These are phyloP conservation scores for Ernsta delagoae DNA, from an alignment of 2,888 invertebrate genomes.

Conservation along the genomic window DNA sequence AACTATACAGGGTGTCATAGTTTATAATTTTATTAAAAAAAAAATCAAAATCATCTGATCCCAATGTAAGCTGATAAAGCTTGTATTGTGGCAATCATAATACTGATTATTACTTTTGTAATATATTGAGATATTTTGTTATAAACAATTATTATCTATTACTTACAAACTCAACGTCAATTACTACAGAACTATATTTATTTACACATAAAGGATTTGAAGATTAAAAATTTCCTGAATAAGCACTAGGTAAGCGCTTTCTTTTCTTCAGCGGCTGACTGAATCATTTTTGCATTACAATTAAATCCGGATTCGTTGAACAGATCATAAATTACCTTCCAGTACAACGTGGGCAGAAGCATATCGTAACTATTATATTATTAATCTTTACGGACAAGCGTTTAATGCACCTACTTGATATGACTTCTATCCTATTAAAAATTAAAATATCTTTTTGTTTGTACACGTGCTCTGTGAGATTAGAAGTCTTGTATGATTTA, in stretches of 20 bases:
- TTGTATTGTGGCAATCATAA: too few species aligned
- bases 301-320: constrained; percentile 32
- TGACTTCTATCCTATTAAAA: constrained; percentile 37
- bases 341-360: constrained; percentile 31
- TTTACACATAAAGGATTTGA: too few species aligned
- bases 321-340: constrained; percentile 34
- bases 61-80: too few species aligned
- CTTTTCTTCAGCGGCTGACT: constrained; percentile 21
- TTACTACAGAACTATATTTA: too few species aligned
- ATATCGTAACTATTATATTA: constrained; percentile 36
- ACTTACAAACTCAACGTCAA: too few species aligned
- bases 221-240: too few species aligned
- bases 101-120: too few species aligned
- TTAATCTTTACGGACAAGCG: constrained; percentile 38
- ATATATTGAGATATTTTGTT: too few species aligned
- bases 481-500: constrained; percentile 17
- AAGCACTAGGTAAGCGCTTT: not conserved
- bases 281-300: constrained; percentile 33
- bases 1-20: constrained; percentile 42
- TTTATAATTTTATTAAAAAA: not conserved
- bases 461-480: constrained; percentile 29
- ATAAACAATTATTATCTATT: too few species aligned
- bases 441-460: constrained; percentile 38
- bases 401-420: constrained; percentile 33
- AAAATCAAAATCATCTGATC: not conserved